Conservation (phyloP, 2,797 vertebrate genomes). For the Vultur gryphus region DNA sequence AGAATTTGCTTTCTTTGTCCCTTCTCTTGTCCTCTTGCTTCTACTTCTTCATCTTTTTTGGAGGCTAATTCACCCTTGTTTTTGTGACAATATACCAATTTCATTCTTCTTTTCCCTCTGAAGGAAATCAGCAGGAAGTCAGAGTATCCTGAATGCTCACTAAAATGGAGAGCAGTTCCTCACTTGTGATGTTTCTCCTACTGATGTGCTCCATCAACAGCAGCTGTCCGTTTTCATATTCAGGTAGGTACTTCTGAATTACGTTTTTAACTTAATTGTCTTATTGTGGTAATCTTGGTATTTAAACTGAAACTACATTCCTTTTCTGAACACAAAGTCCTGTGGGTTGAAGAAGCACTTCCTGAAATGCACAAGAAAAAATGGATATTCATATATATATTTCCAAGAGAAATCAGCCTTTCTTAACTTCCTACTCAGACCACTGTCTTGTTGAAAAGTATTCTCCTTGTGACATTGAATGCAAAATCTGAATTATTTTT, state of each 20-base stretch:
- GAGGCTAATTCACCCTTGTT: not conserved
- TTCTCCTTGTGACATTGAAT: not conserved
- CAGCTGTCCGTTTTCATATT: not conserved
- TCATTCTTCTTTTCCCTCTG: not conserved
- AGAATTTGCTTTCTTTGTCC: not conserved
- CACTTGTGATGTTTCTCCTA: not conserved
- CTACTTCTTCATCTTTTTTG: not conserved
- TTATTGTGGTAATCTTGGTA: not conserved
- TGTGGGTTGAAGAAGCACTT: not conserved
- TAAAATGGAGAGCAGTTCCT: not conserved
- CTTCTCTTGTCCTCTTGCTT: not conserved
- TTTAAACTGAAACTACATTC: not conserved
- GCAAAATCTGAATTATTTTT: not conserved
- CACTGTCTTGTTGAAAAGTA: not conserved
- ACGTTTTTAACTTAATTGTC: not conserved
- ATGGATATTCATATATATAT: not conserved
- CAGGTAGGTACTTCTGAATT: constrained; percentile 6
- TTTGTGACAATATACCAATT: not conserved
- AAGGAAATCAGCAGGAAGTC: not conserved
- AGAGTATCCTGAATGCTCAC: not conserved
- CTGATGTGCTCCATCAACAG: not conserved
- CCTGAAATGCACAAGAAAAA: not conserved
- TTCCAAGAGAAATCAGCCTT: not conserved
- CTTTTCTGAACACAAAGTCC: not conserved
- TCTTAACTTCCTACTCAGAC: not conserved